Percentiles rank a stretch among this genome's conserved stretches.
These are phyloP conservation scores for Malaclemys terrapin DNA, from an alignment of 2,113 vertebrate genomes.

Conservation along the genomic window DNA sequence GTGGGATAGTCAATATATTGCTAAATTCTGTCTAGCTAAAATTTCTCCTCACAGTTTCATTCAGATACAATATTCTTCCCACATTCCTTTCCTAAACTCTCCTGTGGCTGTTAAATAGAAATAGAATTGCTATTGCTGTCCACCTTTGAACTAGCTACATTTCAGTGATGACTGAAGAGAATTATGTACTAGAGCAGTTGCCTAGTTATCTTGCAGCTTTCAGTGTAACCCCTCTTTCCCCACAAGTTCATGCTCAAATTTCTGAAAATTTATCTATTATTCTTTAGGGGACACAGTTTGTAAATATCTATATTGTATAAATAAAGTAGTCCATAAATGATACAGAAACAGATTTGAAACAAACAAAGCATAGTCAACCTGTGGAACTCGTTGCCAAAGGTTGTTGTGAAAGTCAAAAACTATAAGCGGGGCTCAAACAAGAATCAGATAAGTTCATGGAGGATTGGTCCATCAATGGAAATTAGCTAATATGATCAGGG, in stretches of 20 bases:
- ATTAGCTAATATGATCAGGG: background rate
- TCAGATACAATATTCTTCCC: background rate
- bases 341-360: background rate
- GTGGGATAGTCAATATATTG: fast-evolving
- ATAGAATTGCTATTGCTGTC: background rate
- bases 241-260: background rate
- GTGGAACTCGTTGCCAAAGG: background rate
- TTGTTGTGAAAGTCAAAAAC: background rate
- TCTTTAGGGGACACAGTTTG: background rate
- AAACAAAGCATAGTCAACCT: background rate
- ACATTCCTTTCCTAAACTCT: background rate
- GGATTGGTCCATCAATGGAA: background rate
- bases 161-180: background rate
- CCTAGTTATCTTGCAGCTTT: background rate
- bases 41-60: background rate
- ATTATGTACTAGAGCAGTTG: background rate
- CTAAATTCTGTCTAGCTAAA: fast-evolving
- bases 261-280: background rate
- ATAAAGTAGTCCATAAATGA: background rate
- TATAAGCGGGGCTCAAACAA: background rate
- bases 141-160: fast-evolving
- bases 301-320: background rate
- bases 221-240: background rate
- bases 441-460: background rate
- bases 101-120: background rate